phyloP scores from a whole-genome alignment of 2,888 invertebrate genomes.

The Stramonita haemastoma region DNA sequence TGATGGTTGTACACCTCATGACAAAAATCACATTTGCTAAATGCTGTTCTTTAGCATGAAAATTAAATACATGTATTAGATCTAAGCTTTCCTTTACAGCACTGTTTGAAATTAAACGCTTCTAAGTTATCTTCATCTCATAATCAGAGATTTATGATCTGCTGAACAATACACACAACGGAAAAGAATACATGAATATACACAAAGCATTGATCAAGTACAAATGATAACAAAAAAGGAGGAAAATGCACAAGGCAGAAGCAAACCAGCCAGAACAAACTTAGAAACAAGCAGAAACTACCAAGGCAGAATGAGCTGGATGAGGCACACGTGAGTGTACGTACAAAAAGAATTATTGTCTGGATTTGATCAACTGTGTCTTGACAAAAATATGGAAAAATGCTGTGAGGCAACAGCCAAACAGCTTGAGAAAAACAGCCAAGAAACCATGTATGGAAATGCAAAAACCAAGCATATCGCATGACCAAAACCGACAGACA shows the following conservation, averaged over 20 bases:
- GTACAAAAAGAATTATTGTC: neutral
- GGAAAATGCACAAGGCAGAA: neutral
- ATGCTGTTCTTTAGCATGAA: too few relatives aligned
- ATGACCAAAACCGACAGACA: neutral
- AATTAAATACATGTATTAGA: too few relatives aligned
- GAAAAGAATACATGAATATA: neutral
- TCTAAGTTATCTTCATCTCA: too few relatives aligned
- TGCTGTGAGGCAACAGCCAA: neutral
- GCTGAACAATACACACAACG: too few relatives aligned
- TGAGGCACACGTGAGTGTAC: slow-evolving; percentile 14
- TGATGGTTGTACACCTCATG: too few relatives aligned
- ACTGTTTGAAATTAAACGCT: too few relatives aligned
- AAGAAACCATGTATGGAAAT: too few relatives aligned
- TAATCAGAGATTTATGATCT: too few relatives aligned
- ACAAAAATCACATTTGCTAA: too few relatives aligned
- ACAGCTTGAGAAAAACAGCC: neutral
- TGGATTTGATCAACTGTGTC: neutral
- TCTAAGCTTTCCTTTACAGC: too few relatives aligned
- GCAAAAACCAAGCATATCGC: neutral
- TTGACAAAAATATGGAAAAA: neutral
- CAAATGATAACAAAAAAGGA: neutral
- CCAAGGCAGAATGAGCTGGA: neutral
- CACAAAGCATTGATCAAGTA: neutral
- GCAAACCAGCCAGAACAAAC: neutral
- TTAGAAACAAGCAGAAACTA: neutral